Base-by-base conservation (phyloP, 2,113 vertebrate species). In the Scartelaos histophorus region DNA sequence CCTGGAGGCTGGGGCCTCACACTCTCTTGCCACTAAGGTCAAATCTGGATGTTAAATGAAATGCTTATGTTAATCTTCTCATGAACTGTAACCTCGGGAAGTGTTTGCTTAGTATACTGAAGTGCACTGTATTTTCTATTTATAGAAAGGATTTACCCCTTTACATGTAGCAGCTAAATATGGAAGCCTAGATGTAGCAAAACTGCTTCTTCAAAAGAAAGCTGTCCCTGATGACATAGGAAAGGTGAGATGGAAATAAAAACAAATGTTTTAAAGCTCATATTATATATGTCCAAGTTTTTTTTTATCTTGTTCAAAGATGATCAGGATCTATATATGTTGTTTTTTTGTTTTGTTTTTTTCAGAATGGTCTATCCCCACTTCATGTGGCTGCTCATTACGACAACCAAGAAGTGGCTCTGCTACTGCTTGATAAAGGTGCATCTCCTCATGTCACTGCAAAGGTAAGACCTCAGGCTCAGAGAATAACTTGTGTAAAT, bases 321-420 rank as follows among this genome's bases (percentile, higher is more conserved):
- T 10, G 19, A 9, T 19, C 17, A 53, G 19, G 9, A 54, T 43
- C 38, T 43, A 19, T 17, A 51, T 51, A 1, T 51, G 19, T 51
- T 51, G 3, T 34, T 57, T 69, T n/a, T n/a, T n/a, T n/a, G n/a
- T n/a, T n/a, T n/a, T n/a, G n/a, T n/a, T n/a, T n/a, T n/a, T 17
- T 25, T 16, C 94, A 99, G 98, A 98, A 96, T 80, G 97, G 97
- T 85, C 93, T 99, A 79, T 98, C 98, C 85, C 96, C 98, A 75
- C 95, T 98, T 83, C 98, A 99, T n/a, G 96, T 99, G 90, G 96
- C 98, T 91, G 96, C 96, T 82, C 97, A 99, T 92, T 99, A 99
- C 60, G 96, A 98, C 94, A 99, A 98, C 92, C 97, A 97, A 89
- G 95, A 98, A 85, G 96, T 99, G 89, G 97, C 97, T 38, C 94